These are phyloP conservation scores for Mormyrus lacerda DNA, from an alignment of 2,113 vertebrate genomes.

Conservation along the genomic window DNA sequence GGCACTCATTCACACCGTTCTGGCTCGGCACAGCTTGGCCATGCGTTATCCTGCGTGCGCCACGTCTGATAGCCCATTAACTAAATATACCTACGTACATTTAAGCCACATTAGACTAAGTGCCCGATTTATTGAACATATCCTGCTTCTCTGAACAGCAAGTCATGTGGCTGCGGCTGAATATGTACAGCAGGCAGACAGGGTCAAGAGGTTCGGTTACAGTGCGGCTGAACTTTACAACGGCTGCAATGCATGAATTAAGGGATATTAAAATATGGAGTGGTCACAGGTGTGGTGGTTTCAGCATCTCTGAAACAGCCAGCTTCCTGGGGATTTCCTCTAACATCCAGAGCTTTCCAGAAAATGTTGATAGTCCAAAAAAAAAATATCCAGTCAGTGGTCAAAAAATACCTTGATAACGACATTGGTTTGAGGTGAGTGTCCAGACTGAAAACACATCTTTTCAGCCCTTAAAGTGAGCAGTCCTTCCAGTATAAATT, in stretches of 20 bases:
- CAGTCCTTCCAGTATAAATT: neutral
- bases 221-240: neutral
- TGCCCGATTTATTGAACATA: neutral
- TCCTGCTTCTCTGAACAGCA: neutral
- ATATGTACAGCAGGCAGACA: neutral
- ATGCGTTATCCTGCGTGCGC: neutral
- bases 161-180: neutral
- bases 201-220: neutral
- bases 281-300: neutral
- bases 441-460: neutral
- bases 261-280: neutral
- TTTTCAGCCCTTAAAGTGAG: neutral
- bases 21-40: neutral
- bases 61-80: neutral
- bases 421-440: neutral
- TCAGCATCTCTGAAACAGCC: neutral
- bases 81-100: neutral
- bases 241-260: neutral
- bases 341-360: neutral
- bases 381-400: neutral
- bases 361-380: neutral
- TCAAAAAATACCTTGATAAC: neutral
- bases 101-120: neutral
- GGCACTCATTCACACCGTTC: constrained; percentile 37
- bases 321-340: neutral